Evolutionary conservation across 2,888 invertebrate genomes (phyloP).

Genomic region (Lamellibrachia satsuma): DNA sequence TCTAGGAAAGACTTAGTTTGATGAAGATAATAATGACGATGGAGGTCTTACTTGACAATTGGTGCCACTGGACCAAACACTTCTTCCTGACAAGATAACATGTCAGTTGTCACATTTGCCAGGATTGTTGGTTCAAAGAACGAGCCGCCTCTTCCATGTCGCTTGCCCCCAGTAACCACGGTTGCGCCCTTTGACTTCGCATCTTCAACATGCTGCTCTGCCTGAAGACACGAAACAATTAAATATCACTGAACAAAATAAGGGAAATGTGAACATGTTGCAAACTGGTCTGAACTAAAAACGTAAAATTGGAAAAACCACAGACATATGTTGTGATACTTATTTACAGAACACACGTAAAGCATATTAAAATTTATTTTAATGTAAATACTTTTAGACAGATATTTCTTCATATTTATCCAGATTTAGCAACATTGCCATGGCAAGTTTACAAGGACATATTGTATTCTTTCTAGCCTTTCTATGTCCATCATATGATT

Average conservation of each 20-base stretch:
- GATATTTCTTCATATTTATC: too few species aligned
- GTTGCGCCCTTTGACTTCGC: conserved; percentile 86
- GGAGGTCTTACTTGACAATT: conserved; percentile 73
- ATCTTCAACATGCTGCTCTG: conserved; percentile 82
- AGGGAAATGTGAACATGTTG: neutral
- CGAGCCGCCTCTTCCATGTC: conserved; percentile 72
- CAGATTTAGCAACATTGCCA: too few species aligned
- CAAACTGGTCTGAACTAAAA: too few species aligned
- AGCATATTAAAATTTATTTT: too few species aligned
- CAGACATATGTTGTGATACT: too few species aligned
- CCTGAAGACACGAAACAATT: conserved; percentile 58
- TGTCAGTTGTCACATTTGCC: conserved; percentile 79
- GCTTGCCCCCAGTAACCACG: conserved; percentile 79
- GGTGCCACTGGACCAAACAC: conserved; percentile 95
- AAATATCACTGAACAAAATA: neutral
- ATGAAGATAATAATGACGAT: neutral
- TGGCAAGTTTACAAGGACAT: too few species aligned
- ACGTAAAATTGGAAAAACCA: too few species aligned
- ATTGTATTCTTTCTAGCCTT: too few species aligned
- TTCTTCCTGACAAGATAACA: conserved; percentile 86
- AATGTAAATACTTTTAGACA: too few species aligned
- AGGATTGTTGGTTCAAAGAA: conserved; percentile 90
- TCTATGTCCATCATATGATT: too few species aligned
- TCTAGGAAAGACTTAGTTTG: too few species aligned
- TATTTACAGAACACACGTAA: too few species aligned